Conservation (phyloP, 2,113 vertebrate genomes). For the Collichthys lucidus region DNA sequence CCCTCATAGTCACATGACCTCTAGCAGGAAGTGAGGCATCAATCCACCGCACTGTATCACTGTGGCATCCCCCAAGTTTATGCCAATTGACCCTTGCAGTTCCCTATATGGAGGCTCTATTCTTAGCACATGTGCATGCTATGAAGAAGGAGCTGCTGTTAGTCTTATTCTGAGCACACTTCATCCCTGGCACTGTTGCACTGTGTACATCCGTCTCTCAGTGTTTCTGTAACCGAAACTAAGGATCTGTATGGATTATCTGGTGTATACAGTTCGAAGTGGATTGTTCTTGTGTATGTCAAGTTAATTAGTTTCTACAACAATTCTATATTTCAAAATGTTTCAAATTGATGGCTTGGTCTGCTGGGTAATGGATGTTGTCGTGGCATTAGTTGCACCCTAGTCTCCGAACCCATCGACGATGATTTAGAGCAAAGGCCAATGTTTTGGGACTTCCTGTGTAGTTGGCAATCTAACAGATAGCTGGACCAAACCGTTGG, state of each 20-base stretch:
- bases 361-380: too few species aligned
- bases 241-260: neutral
- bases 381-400: too few species aligned
- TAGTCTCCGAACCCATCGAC: too few species aligned
- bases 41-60: slow-evolving; percentile 34
- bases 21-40: slow-evolving; percentile 67
- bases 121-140: slow-evolving; percentile 65
- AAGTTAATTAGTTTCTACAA: neutral
- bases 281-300: neutral
- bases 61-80: slow-evolving; percentile 54
- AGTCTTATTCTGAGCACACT: neutral
- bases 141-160: slow-evolving; percentile 50
- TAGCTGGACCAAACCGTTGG: too few species aligned
- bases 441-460: too few species aligned
- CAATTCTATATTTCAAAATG: neutral
- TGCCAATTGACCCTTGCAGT: slow-evolving; percentile 47
- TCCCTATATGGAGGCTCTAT: slow-evolving; percentile 73
- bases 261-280: neutral
- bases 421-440: too few species aligned
- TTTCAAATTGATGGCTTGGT: neutral
- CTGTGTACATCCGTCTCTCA: neutral
- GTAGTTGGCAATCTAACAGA: too few species aligned
- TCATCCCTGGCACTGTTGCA: neutral
- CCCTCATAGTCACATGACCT: slow-evolving; percentile 63
- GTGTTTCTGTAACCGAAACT: neutral